A percentile compares a stretch with the other conserved stretches of the same genome.
Evolutionary conservation across 2,113 vertebrate species (phyloP).

Genomic region (Panurus biarmicus): DNA sequence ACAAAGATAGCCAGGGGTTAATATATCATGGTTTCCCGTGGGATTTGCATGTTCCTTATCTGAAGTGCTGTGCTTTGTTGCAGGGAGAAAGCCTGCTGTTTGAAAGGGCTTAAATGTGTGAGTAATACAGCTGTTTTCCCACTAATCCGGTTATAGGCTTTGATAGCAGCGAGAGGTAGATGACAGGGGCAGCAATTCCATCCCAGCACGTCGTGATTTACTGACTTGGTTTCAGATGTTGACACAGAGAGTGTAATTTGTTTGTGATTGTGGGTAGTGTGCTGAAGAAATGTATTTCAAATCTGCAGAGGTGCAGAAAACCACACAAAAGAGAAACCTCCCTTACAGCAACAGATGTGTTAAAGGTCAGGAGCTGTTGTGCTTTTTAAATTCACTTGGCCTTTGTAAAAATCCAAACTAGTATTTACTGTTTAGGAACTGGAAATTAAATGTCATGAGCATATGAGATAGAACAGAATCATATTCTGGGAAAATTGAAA

Average conservation of each 20-base stretch:
- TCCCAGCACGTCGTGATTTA: conserved; percentile 62
- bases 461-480: not conserved
- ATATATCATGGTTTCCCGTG: conserved; percentile 19
- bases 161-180: conserved; percentile 60
- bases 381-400: not conserved
- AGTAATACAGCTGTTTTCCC: conserved; percentile 56
- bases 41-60: conserved; percentile 51
- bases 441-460: not conserved
- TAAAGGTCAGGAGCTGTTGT: conserved; percentile 13
- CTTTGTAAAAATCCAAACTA: not conserved
- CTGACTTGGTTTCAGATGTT: conserved; percentile 51
- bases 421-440: not conserved
- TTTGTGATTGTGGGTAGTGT: conserved; percentile 38
- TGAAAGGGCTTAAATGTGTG: conserved; percentile 44
- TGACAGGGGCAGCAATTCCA: conserved; percentile 59
- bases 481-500: not conserved
- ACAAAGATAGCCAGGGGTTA: conserved; percentile 19
- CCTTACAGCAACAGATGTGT: not conserved
- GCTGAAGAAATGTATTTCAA: not conserved
- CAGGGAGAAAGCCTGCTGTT: conserved; percentile 60
- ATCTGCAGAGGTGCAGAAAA: not conserved
- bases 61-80: conserved; percentile 55
- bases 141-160: conserved; percentile 67
- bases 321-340: not conserved
- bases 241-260: conserved; percentile 56